Evolutionary conservation across 2,888 invertebrate genomes (phyloP).

Genomic region (Pachliopta kotzebuea): DNA sequence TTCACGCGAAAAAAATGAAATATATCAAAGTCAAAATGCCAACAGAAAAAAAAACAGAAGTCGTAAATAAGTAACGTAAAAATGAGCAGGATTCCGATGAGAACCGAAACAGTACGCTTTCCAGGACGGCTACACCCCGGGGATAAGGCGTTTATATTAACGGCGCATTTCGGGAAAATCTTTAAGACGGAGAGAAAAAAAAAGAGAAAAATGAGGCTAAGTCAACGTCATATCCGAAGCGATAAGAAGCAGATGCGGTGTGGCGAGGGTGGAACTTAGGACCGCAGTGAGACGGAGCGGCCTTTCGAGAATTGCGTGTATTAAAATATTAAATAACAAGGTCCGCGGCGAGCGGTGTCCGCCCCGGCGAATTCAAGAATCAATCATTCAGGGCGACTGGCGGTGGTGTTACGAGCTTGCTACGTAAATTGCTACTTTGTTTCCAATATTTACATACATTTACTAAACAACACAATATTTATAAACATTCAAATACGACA

Average conservation of each 20-base stretch:
- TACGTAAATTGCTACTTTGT: too few relatives aligned
- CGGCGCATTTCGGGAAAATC: constrained; percentile 26
- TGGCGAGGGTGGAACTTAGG: constrained; percentile 25
- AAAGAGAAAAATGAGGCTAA: constrained; percentile 28
- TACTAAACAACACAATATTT: too few relatives aligned
- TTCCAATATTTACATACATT: too few relatives aligned
- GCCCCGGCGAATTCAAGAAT: too few relatives aligned
- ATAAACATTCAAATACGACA: too few relatives aligned
- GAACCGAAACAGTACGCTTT: constrained; percentile 4
- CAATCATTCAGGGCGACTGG: too few relatives aligned
- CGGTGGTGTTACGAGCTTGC: too few relatives aligned
- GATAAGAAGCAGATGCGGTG: constrained; percentile 31
- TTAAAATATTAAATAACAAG: constrained; percentile 23
- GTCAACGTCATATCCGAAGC: constrained; percentile 29
- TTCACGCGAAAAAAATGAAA: neutral
- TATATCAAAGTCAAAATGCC: neutral
- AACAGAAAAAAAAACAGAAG: neutral
- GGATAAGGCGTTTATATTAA: constrained; percentile 24
- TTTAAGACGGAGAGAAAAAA: neutral
- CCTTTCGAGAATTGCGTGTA: constrained; percentile 15
- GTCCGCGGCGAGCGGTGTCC: too few relatives aligned
- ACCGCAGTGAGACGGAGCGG: constrained; percentile 27
- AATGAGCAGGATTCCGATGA: constrained; percentile 4
- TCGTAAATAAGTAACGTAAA: constrained; percentile 20
- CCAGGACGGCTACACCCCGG: constrained; percentile 6